Evolutionary conservation across 1,140 invertebrate genomes (phyloP), one percentile per base, ranked within the genome.

Genomic region (Thereuonema tuberculata): DNA sequence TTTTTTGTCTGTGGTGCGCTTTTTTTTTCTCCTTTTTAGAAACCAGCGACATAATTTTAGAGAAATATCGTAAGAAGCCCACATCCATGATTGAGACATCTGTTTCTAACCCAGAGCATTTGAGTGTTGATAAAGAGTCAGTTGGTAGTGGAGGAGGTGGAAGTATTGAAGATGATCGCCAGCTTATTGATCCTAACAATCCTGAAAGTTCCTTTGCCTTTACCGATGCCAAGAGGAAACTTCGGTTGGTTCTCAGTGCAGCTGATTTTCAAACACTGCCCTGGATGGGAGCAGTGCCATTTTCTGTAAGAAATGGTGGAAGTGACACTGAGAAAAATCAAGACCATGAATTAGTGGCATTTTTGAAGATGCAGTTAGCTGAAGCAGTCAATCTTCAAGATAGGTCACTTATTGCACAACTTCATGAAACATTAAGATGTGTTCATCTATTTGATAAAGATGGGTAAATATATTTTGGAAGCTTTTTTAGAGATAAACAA

Each of bases 31-130:
- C 9, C n/a, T 43, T 43, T 43, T 52, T 64, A 80, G 89, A 91
- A 72, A 82, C 81, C 43, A 83, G 86, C 15, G 93, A 97, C 69
- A 93, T 96, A 68, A 97, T 98, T 67, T 78, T 98, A 63, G 92
- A 89, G 25, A 97, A 96, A 70, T 98, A 98, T 72, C 78, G 93
- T 17, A 82, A 86, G 52, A 92, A 93, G 75, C 79, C 81, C 1
- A 25, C 20, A 24, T 62, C 26, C 1, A n/a, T 14, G n/a, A 31
- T 53, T 1, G 60, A 26, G 26, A 20, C n/a, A 25, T 25, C 26
- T 29, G 47, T 25, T 56, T 21, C 9, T 14, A 14, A 23, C 24
- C 25, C 28, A 28, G 28, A 24, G 3, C 29, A 31, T 43, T 26
- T 9, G 31, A 49, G 62, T 26, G 63, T 67, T 54, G 54, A 28